Percentiles rank a stretch among this genome's conserved stretches.
Conservation (phyloP, 2,113 vertebrate species). For the Rhea americana region DNA sequence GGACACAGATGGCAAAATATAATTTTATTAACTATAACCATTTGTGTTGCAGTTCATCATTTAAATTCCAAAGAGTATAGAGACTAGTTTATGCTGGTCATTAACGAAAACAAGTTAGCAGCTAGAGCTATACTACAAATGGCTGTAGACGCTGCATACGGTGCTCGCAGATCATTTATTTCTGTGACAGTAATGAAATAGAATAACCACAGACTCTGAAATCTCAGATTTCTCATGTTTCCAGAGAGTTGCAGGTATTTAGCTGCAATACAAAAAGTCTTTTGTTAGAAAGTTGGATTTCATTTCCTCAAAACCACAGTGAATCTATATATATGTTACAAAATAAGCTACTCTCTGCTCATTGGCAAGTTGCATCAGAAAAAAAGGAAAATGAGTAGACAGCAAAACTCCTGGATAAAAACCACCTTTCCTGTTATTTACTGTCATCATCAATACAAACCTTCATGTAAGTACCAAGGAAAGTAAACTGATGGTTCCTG, state of each 20-base stretch:
- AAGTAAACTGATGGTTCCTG: not conserved
- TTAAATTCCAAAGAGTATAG: conserved; percentile 44
- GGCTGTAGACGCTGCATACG: conserved; percentile 37
- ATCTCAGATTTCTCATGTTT: conserved; percentile 15
- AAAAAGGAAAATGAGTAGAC: not conserved
- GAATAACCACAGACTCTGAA: conserved; percentile 15
- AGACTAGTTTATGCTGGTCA: conserved; percentile 33
- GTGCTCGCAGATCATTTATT: conserved; percentile 57
- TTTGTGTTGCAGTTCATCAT: conserved; percentile 59
- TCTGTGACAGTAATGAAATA: conserved; percentile 61
- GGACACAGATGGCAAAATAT: conserved; percentile 62
- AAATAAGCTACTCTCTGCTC: not conserved
- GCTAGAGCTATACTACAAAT: conserved; percentile 33
- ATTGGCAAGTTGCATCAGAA: not conserved
- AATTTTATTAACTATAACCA: conserved; percentile 62
- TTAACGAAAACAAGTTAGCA: conserved; percentile 42
- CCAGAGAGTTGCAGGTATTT: not conserved
- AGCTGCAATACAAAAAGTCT: not conserved
- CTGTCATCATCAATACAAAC: not conserved
- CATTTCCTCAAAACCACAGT: not conserved
- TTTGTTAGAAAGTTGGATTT: not conserved
- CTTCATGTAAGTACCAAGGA: not conserved
- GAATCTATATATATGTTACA: not conserved
- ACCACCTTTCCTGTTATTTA: not conserved
- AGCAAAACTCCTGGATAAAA: not conserved